These are phyloP conservation scores for Anguilla japonica DNA, from an alignment of 2,113 vertebrate genomes.

Conservation along the genomic window DNA sequence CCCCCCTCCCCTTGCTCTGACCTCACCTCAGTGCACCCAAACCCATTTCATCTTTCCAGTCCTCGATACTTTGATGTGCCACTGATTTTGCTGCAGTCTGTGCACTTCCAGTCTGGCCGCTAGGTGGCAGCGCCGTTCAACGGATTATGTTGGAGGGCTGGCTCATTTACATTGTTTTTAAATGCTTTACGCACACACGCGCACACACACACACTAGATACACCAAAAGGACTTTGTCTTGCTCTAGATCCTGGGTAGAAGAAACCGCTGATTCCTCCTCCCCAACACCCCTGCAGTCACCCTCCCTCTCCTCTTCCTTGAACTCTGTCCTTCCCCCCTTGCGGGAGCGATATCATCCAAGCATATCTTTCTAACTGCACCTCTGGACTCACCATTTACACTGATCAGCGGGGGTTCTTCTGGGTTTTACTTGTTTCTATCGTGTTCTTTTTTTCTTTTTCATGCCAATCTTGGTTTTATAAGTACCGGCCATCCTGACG, in stretches of 20 bases:
- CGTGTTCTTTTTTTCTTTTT: not conserved
- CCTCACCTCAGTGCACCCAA: too few relatives aligned
- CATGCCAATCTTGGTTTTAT: not conserved
- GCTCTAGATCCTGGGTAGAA: not conserved
- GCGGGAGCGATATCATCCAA: not conserved
- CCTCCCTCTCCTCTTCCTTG: not conserved
- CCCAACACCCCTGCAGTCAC: not conserved
- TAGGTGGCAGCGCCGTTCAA: slow-evolving; percentile 35
- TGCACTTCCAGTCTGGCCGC: slow-evolving; percentile 35
- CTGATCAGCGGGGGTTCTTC: not conserved
- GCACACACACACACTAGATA: not conserved
- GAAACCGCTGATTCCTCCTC: not conserved
- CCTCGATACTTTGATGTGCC: not conserved
- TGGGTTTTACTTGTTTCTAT: not conserved
- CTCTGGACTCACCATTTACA: not conserved
- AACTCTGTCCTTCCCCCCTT: not conserved
- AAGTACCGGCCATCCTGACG: not conserved
- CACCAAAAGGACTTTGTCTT: not conserved
- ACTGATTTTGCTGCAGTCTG: slow-evolving; percentile 16
- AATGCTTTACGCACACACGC: slow-evolving; percentile 11
- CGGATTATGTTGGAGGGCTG: slow-evolving; percentile 5
- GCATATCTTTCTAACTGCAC: not conserved
- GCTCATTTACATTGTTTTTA: slow-evolving; percentile 28
- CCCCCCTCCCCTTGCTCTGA: not conserved
- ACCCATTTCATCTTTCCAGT: not conserved